Conservation (phyloP, 2,888 invertebrate species). For the Endomychus coccineus region DNA sequence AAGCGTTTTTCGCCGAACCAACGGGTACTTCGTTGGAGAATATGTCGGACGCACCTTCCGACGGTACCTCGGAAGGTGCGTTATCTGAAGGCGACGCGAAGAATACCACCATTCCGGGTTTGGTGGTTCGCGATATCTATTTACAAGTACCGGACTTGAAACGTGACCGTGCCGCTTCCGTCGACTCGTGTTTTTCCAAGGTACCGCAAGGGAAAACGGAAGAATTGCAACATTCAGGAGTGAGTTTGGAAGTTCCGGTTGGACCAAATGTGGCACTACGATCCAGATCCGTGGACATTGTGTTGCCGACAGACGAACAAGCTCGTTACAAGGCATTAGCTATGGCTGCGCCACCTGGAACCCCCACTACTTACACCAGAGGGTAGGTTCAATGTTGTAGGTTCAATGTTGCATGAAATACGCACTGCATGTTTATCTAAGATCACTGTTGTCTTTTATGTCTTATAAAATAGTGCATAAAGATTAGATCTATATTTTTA, state of each 20-base stretch:
- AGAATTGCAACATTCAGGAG: constrained; percentile 57
- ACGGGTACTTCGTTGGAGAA: constrained; percentile 65
- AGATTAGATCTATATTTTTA: too few relatives aligned
- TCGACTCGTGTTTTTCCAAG: constrained; percentile 80
- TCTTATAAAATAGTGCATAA: too few relatives aligned
- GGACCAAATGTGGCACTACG: constrained; percentile 56
- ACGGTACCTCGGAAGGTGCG: constrained; percentile 38
- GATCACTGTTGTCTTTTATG: too few relatives aligned
- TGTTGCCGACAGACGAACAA: constrained; percentile 77
- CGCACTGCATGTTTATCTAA: too few relatives aligned
- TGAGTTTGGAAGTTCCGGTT: constrained; percentile 63
- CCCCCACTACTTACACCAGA: constrained; percentile 24
- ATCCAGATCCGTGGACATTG: constrained; percentile 81
- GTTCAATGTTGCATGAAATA: too few relatives aligned
- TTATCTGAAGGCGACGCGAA: constrained; percentile 33
- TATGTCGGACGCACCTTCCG: constrained; percentile 49
- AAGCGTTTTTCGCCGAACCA: constrained; percentile 72
- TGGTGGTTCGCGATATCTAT: constrained; percentile 40
- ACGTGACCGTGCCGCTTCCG: constrained; percentile 79
- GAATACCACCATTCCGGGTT: constrained; percentile 32
- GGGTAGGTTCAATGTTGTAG: constrained; percentile 31
- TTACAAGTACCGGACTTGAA: constrained; percentile 72
- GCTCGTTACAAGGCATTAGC: constrained; percentile 79
- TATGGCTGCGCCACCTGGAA: constrained; percentile 50
- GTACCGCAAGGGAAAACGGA: constrained; percentile 65